A percentile compares a stretch with the other conserved stretches of the same genome.
phyloP scores from a whole-genome alignment of 2,113 vertebrate species.

The Pachycephala philippinensis region DNA sequence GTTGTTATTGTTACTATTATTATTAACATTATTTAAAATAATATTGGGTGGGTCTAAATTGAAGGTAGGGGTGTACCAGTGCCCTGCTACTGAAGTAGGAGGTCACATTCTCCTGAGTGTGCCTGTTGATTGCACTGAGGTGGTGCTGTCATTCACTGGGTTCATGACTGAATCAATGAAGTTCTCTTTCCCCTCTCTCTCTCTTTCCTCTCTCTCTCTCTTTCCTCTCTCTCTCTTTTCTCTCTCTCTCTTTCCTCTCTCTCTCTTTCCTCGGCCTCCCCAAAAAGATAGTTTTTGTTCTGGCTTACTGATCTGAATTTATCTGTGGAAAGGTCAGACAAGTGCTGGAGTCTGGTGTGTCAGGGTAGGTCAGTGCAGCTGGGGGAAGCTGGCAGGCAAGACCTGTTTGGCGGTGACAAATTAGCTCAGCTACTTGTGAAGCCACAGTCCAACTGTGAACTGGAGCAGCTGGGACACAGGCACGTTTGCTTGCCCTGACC shows the following conservation, averaged over 20 bases:
- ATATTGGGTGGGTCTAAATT: not conserved
- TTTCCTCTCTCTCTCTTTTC: no score
- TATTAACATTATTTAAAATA: not conserved
- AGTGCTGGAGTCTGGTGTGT: not conserved
- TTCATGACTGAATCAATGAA: not conserved
- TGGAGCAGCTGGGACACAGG: not conserved
- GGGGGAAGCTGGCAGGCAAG: not conserved
- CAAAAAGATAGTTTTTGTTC: not conserved
- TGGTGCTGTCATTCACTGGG: not conserved
- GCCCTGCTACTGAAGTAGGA: fast-evolving
- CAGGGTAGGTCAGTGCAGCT: not conserved
- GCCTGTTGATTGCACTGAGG: not conserved
- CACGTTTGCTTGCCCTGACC: not conserved
- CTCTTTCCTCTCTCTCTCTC: no score
- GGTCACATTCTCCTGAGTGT: not conserved
- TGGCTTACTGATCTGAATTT: not conserved
- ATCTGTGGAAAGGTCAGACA: not conserved
- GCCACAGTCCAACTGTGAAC: not conserved
- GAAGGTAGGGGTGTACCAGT: not conserved
- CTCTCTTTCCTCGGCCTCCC: not conserved
- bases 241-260: not conserved
- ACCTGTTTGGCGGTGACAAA: not conserved
- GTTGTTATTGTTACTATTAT: not conserved
- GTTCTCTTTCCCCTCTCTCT: no score
- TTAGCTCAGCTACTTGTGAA: not conserved